Evolutionary conservation across 2,888 invertebrate genomes (phyloP), one percentile per base, ranked within the genome.

Genomic region (Sminthurides aquaticus): DNA sequence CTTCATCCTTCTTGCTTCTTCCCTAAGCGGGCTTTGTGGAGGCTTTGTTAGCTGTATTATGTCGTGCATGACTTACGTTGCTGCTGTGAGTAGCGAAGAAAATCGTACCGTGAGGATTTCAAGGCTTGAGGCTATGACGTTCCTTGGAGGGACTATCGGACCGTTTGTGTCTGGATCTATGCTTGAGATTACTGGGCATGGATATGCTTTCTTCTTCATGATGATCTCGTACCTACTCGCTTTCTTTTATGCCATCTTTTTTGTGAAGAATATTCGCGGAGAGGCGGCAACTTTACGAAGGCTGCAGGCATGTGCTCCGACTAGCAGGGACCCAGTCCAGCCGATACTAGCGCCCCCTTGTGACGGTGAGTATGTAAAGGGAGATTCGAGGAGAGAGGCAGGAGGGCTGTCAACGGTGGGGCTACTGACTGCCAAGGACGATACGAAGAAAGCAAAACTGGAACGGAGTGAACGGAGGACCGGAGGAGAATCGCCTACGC

Each of bases 121-220:
- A 0, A 74, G 80, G 22, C 69, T 80, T 49, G 81, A 81, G 73
- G 76, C 79, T 1, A 80, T 80, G 79, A 76, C 78, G 11, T 80
- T 79, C 68, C 56, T 80, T 18, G 79, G 81, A 2, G 79, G 66
- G 34, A 73, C 73, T 20, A 60, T 79, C 3, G 81, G 81, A 0
- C 78, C 79, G 2, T 77, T 79, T 57, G 62, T 78, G 18, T 78
- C 78, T 3, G 80, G 80, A 0, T 71, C 76, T 1, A 74, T 80
- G 67, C 71, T 79, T 3, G 75, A 77, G 48, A 34, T 72, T 15
- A 76, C 77, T 1, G 77, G 78, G 28, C 76, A 77, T 69, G 74
- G 76, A 2, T 76, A 76, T 62, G 78, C 79, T 0, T 80, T 80
- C 70, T 70, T 76, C 24, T 74, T 78, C 59, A 75, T 78, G 65